phyloP scores from a whole-genome alignment of 2,113 vertebrate genomes.

The Atlantisia rogersi region DNA sequence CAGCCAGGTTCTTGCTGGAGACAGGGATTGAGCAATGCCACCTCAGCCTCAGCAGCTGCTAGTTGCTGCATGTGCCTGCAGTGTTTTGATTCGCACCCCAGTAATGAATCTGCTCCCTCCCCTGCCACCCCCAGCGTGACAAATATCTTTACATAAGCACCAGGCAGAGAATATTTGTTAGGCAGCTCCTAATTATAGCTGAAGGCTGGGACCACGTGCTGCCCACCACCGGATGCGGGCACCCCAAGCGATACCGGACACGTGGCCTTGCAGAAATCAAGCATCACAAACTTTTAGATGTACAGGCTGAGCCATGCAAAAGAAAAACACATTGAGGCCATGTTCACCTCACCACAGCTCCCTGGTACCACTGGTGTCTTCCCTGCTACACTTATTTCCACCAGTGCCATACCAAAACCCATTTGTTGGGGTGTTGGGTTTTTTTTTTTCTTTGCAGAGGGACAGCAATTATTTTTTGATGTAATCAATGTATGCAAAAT shows the following conservation, averaged over 20 bases:
- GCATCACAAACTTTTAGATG: neutral
- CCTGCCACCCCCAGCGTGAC: neutral
- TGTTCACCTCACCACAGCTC: neutral
- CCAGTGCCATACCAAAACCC: neutral
- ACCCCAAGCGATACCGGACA: fast-evolving
- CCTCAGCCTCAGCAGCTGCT: neutral
- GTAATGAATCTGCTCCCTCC: neutral
- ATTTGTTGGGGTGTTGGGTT: too few relatives aligned
- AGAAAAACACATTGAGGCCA: neutral
- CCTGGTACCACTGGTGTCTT: neutral
- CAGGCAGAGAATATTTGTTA: neutral
- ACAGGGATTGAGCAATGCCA: neutral
- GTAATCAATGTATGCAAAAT: neutral
- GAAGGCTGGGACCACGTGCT: fast-evolving
- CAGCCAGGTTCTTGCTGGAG: neutral
- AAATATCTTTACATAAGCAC: neutral
- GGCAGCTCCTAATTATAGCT: neutral
- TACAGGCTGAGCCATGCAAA: neutral
- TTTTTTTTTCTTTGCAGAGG: too few relatives aligned
- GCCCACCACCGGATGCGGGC: neutral
- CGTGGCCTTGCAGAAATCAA: neutral
- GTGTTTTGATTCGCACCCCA: neutral
- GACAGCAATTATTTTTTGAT: too few relatives aligned
- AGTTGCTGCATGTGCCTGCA: neutral
- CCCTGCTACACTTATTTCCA: neutral